A percentile compares a stretch with the other conserved stretches of the same genome.
Conservation (phyloP, 2,888 invertebrate genomes). For the Trichogramma evanescens region DNA sequence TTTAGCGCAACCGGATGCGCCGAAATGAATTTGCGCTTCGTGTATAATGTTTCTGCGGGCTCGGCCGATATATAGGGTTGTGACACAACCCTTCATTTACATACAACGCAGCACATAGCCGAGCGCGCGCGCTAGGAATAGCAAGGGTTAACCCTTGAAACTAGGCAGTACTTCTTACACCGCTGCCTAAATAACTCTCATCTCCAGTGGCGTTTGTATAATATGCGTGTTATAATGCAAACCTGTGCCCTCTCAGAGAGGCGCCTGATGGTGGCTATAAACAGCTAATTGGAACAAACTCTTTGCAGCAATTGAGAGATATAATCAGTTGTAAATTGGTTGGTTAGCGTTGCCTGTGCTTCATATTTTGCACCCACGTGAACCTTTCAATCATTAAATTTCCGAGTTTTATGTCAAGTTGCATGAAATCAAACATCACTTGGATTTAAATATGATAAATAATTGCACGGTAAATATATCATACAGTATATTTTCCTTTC, state of each 20-base stretch:
- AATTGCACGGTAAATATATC: too few relatives aligned
- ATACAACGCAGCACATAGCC: slow-evolving; percentile 16
- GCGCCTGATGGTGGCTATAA: background rate
- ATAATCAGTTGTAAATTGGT: slow-evolving; percentile 21
- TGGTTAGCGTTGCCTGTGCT: background rate
- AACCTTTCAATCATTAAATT: too few relatives aligned
- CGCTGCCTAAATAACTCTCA: slow-evolving; percentile 5
- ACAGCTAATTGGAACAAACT: slow-evolving; percentile 21
- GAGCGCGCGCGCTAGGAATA: background rate
- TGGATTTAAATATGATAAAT: too few relatives aligned
- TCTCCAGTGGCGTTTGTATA: slow-evolving; percentile 14
- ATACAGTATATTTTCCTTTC: too few relatives aligned
- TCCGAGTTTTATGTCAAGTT: too few relatives aligned
- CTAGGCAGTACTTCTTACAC: slow-evolving; percentile 22
- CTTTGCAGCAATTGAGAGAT: slow-evolving; percentile 21
- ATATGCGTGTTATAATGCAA: too few relatives aligned
- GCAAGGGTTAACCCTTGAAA: slow-evolving; percentile 14
- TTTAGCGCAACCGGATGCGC: slow-evolving; percentile 32
- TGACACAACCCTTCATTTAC: slow-evolving; percentile 28
- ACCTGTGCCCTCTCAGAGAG: too few relatives aligned
- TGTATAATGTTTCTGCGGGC: slow-evolving; percentile 12
- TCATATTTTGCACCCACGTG: background rate
- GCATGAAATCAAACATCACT: too few relatives aligned
- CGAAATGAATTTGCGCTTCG: slow-evolving; percentile 22
- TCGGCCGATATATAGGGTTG: slow-evolving; percentile 26